A percentile compares a stretch with the other conserved stretches of the same genome.
phyloP scores from a whole-genome alignment of 2,113 vertebrate genomes.

The Ciconia stormi region DNA sequence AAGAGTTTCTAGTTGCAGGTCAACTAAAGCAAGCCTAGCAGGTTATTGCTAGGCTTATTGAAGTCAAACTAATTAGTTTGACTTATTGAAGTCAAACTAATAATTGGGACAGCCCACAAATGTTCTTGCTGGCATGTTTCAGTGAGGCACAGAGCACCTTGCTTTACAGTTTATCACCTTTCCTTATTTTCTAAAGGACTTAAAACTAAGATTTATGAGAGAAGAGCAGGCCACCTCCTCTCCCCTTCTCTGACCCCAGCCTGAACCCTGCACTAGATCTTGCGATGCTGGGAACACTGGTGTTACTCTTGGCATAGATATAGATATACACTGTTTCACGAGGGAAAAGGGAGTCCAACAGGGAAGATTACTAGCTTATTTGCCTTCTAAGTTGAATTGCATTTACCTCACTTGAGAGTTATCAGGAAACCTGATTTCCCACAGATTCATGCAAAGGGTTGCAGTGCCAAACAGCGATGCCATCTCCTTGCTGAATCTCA shows the following conservation, averaged over 20 bases:
- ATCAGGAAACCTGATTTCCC: slow-evolving; percentile 2
- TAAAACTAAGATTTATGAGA: not conserved
- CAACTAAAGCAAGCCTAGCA: not conserved
- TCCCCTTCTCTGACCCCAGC: not conserved
- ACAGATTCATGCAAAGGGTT: not conserved
- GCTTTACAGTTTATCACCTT: not conserved
- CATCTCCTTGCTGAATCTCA: not conserved
- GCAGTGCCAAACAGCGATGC: not conserved
- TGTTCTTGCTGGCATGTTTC: not conserved
- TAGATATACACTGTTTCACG: not conserved
- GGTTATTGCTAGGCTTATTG: not conserved
- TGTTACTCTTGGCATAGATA: not conserved
- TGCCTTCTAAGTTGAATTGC: not conserved
- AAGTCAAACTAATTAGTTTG: not conserved
- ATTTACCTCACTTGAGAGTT: not conserved
- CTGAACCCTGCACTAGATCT: not conserved
- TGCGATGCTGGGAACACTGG: not conserved
- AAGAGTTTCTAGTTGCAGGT: not conserved
- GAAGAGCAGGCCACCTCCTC: not conserved
- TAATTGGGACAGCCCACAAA: not conserved
- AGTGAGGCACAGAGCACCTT: not conserved
- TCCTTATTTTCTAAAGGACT: not conserved
- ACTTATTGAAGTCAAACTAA: not conserved
- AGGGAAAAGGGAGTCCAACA: not conserved
- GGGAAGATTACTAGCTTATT: not conserved